Base-by-base conservation (phyloP, 2,888 invertebrate species). In the Aphodius granarius region DNA sequence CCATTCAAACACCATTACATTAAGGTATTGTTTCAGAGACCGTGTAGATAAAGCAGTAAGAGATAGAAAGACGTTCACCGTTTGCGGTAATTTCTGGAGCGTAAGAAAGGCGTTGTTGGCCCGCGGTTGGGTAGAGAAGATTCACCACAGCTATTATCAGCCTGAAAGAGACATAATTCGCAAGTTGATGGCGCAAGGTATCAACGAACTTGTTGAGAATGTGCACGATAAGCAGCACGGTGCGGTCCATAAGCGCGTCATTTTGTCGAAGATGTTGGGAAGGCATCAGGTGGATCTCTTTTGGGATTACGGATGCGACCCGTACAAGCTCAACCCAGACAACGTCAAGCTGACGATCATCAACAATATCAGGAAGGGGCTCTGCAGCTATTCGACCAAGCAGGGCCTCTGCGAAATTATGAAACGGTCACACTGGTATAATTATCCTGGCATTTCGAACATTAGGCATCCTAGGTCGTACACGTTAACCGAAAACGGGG, bases 121-220 rank as follows among this genome's bases (percentile, higher is more conserved):
- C 66, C 87, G 92, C 6, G 94, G 94, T 0, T 95, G 94, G 94
- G 86, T 94, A 1, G 94, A 95, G 85, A 94, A 94, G 86, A 84
- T 91, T 23, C 86, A 90, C 75, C 79, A 84, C 1, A 84, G 85
- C 17, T 83, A 88, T 64, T 86, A 86, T 73, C 80, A 80, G 13
- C 81, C 85, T 79, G 79, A 81, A 21, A 19, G 64, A n/a, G 73
- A 73, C n/a, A 63, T 78, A 62, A 74, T 84, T 66, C 80, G 80
- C 17, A 81, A 81, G 73, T 77, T 84, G 18, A 78, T 81, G 23
- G 77, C 76, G 9, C 78, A 81, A 73, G 75, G 81, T n/a, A 79
- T 85, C 64, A 75, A 79, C 15, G 86, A 86, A 78, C 78, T 87
- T 16, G 72, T 84, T 1, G 79, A 82, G 16, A 77, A 84, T 6